These are phyloP conservation scores for Epiblema foenella DNA, from an alignment of 2,888 invertebrate genomes.

Conservation along the genomic window DNA sequence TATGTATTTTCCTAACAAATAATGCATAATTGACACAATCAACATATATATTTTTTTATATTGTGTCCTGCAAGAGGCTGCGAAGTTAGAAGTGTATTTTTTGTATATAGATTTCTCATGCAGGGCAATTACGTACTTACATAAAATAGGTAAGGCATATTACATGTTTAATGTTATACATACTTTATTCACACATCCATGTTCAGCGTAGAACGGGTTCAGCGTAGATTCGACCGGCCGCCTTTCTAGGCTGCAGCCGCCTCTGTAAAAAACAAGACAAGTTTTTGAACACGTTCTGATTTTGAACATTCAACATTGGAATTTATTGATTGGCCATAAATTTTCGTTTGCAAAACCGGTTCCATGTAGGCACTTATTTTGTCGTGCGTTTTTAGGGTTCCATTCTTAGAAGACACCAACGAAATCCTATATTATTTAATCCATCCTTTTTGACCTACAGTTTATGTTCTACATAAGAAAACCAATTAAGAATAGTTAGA, in stretches of 20 bases:
- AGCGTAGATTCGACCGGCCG: slow-evolving; percentile 17
- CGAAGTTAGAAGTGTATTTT: too few relatives aligned
- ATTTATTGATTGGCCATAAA: slow-evolving; percentile 42
- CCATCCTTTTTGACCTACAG: too few relatives aligned
- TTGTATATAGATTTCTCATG: too few relatives aligned
- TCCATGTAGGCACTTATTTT: slow-evolving; percentile 10
- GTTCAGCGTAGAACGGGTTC: slow-evolving; percentile 22
- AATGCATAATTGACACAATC: too few relatives aligned
- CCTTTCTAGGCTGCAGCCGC: slow-evolving; percentile 27
- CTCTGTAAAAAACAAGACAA: slow-evolving; percentile 39
- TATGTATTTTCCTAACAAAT: too few relatives aligned
- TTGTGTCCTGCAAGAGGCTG: too few relatives aligned
- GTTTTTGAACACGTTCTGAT: slow-evolving; percentile 42
- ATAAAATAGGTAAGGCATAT: neutral
- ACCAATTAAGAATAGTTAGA: neutral
- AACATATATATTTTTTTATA: too few relatives aligned
- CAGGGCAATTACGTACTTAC: too few relatives aligned
- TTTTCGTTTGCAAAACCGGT: slow-evolving; percentile 28
- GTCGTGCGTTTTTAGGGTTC: slow-evolving; percentile 1
- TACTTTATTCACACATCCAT: slow-evolving; percentile 42
- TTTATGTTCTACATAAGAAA: neutral
- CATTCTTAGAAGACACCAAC: neutral
- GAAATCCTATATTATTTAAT: neutral
- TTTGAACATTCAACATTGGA: slow-evolving; percentile 40
- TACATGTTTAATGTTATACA: neutral